phyloP scores from a whole-genome alignment of 37 sponge, comb jelly and placozoan genomes.

The Eunapius fragilis region DNA sequence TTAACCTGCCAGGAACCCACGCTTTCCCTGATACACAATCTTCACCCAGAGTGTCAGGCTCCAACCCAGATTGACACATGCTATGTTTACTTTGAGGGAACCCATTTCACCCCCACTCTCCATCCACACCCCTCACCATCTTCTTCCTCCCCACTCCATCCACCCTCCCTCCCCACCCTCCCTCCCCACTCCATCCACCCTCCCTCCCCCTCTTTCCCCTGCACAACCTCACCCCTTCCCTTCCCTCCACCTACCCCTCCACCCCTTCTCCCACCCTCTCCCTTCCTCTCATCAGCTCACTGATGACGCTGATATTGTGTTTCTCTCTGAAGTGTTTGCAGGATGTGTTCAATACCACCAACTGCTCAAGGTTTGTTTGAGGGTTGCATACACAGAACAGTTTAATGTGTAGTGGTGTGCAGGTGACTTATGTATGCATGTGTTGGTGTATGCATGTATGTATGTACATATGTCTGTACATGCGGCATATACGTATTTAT shows the following conservation, averaged over 20 bases:
- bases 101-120: neutral
- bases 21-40: neutral
- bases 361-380: constrained; percentile 59
- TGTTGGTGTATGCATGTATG: constrained; percentile 8
- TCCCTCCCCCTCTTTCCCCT: neutral
- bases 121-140: neutral
- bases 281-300: constrained; percentile 12
- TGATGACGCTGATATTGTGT: constrained; percentile 70
- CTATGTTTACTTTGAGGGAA: neutral
- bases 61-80: neutral
- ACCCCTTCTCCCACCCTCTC: neutral
- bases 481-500: neutral
- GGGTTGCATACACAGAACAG: neutral
- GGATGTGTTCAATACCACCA: constrained; percentile 73
- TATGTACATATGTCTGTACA: constrained; percentile 6
- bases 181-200: neutral
- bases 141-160: neutral
- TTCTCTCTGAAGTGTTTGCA: constrained; percentile 87
- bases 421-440: neutral
- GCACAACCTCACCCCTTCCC: neutral
- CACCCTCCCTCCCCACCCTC: neutral
- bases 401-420: neutral
- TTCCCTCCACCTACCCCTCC: neutral
- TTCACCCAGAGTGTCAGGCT: neutral
- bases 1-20: neutral